phyloP scores from a whole-genome alignment of 1,140 invertebrate genomes.

The Rhynchophorus ferrugineus region DNA sequence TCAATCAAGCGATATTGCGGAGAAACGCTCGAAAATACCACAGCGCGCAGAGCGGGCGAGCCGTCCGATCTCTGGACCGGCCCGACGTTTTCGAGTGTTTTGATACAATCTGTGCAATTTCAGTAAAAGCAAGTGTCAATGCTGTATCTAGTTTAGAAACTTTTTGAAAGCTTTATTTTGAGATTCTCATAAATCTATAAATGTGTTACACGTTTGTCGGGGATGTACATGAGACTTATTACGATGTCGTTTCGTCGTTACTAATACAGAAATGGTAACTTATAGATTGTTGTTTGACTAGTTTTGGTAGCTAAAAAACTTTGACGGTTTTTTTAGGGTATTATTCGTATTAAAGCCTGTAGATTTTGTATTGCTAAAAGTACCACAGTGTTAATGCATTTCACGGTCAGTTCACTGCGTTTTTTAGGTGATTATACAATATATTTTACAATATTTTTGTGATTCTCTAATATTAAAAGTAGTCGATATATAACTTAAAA shows the following conservation, averaged over 20 bases:
- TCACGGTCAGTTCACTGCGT: too few species aligned
- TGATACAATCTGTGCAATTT: neutral
- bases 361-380: conserved; percentile 22
- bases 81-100: conserved; percentile 10
- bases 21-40: conserved; percentile 6
- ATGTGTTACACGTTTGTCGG: too few species aligned
- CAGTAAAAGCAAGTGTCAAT: neutral
- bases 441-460: too few species aligned
- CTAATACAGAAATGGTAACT: too few species aligned
- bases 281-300: conserved; percentile 16
- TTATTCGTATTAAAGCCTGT: conserved; percentile 30
- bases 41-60: too few species aligned
- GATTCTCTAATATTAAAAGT: too few species aligned
- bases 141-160: conserved; percentile 6
- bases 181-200: neutral
- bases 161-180: neutral
- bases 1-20: neutral
- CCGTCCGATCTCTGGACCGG: too few species aligned
- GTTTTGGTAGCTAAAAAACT: neutral
- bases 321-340: conserved; percentile 25
- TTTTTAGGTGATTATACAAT: too few species aligned
- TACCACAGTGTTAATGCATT: too few species aligned
- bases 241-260: too few species aligned
- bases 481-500: too few species aligned
- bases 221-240: too few species aligned